A percentile compares a stretch with the other conserved stretches of the same genome.
Evolutionary conservation across 2,113 vertebrate genomes (phyloP).

Genomic region (Henicopernis longicauda): DNA sequence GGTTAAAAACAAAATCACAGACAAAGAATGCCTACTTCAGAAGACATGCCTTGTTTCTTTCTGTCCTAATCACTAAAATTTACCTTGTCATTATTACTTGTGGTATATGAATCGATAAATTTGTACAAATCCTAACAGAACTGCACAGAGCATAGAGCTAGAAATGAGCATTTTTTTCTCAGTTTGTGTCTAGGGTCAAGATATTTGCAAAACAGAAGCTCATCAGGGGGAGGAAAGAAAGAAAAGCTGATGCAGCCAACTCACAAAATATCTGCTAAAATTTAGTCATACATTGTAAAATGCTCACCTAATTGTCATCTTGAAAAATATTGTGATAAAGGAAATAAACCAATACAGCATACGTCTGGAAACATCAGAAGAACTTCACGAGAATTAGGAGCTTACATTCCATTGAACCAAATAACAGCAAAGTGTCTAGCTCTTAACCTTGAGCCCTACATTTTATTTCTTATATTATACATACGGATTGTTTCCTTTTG

Average conservation of each 20-base stretch:
- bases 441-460: not conserved
- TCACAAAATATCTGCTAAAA: not conserved
- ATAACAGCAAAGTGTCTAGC: fast-evolving
- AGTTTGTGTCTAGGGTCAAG: not conserved
- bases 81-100: not conserved
- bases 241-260: not conserved
- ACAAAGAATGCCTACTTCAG: not conserved
- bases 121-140: not conserved
- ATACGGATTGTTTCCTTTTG: not conserved
- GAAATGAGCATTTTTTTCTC: not conserved
- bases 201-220: not conserved
- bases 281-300: not conserved
- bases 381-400: not conserved
- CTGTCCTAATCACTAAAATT: not conserved
- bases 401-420: not conserved
- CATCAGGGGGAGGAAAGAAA: not conserved
- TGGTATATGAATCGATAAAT: not conserved
- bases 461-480: not conserved
- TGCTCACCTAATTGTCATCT: not conserved
- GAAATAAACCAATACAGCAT: not conserved
- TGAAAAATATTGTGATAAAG: not conserved
- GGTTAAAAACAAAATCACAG: not conserved
- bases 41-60: not conserved
- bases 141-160: not conserved
- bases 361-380: not conserved